Conservation (phyloP, 2,113 vertebrate genomes). For the Meleagris gallopavo region DNA sequence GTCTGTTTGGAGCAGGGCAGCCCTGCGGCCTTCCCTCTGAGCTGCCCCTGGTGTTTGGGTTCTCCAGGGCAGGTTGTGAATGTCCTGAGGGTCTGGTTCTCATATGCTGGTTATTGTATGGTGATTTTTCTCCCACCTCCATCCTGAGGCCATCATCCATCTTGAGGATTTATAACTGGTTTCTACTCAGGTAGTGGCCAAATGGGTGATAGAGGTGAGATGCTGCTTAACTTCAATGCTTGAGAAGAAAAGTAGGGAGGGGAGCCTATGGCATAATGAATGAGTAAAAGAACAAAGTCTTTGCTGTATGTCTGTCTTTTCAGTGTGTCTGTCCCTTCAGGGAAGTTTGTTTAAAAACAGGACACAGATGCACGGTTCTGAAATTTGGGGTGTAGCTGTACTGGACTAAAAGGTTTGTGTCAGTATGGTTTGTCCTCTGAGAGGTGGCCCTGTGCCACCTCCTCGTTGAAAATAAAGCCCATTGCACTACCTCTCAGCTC, state of each 20-base stretch:
- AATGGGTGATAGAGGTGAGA: neutral
- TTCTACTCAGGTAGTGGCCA: neutral
- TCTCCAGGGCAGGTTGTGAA: neutral
- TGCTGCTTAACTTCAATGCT: neutral
- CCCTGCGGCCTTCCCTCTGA: neutral
- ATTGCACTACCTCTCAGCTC: neutral
- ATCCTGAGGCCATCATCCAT: neutral
- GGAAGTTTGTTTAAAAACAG: neutral
- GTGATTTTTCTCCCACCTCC: neutral
- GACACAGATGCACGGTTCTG: neutral
- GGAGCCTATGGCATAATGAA: neutral
- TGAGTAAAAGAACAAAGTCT: neutral
- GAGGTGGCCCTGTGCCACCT: neutral
- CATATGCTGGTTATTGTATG: neutral
- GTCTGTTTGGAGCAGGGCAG: neutral
- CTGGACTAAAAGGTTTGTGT: neutral
- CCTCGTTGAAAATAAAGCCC: neutral
- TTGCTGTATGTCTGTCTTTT: neutral
- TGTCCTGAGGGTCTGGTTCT: neutral
- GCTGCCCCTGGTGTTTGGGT: neutral
- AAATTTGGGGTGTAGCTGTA: neutral
- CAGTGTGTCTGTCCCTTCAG: neutral
- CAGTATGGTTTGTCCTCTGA: neutral
- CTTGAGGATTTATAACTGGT: neutral
- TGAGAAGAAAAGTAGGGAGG: neutral